A percentile compares a stretch with the other conserved stretches of the same genome.
Evolutionary conservation across 2,888 invertebrate genomes (phyloP).

Genomic region (Hyalella azteca): DNA sequence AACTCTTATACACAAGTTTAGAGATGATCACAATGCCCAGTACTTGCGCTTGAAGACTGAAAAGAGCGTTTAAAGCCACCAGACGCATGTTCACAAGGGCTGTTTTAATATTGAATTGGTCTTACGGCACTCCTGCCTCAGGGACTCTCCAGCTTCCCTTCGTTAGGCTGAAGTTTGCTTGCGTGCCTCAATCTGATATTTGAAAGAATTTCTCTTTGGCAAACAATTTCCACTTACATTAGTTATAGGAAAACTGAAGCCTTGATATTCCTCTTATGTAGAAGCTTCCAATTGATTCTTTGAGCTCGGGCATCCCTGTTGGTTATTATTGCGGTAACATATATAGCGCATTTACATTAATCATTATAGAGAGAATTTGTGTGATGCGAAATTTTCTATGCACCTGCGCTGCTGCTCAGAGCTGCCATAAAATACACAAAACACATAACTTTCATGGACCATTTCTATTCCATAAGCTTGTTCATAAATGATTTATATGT

Average conservation of each 20-base stretch:
- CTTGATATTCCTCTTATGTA: slow-evolving; percentile 32
- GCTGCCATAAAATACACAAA: too few relatives aligned
- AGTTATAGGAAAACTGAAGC: slow-evolving; percentile 25
- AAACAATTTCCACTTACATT: slow-evolving; percentile 30
- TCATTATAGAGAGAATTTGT: too few relatives aligned
- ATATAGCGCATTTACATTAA: too few relatives aligned
- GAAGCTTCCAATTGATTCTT: slow-evolving; percentile 28
- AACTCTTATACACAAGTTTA: background rate
- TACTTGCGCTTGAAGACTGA: background rate
- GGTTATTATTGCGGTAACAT: background rate
- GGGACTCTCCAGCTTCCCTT: background rate
- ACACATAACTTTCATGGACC: too few relatives aligned
- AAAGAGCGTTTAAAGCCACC: background rate
- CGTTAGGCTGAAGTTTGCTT: background rate
- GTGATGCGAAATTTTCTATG: too few relatives aligned
- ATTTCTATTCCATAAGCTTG: too few relatives aligned
- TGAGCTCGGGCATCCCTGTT: background rate
- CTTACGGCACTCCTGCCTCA: background rate
- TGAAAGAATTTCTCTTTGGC: slow-evolving; percentile 1
- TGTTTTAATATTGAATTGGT: slow-evolving; percentile 22
- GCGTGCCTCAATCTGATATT: background rate
- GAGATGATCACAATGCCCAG: slow-evolving; percentile 16
- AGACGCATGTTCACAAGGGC: slow-evolving; percentile 15
- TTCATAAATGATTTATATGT: too few relatives aligned
- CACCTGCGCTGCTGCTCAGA: too few relatives aligned